Evolutionary conservation across 1,140 invertebrate species (phyloP), one percentile per base, ranked within the genome.

Genomic region (Sarcophaga bullata): DNA sequence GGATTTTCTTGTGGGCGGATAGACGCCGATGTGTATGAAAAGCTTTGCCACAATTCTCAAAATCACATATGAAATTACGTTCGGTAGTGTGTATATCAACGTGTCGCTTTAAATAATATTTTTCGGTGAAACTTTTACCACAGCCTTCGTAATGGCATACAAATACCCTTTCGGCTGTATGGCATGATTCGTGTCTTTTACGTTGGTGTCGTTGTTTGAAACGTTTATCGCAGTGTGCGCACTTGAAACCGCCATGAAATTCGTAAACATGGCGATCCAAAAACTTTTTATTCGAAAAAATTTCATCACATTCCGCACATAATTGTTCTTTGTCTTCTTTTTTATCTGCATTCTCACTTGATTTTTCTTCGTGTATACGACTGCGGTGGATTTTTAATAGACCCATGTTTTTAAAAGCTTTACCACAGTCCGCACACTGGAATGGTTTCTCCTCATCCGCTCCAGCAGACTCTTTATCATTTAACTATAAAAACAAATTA

Each of bases 1-100:
- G 88, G 72, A 86, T 89, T 75, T 84, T 84, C 11, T 50, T 58
- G 58, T 89, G 88, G n/a, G 85, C 86, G 11, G 85, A 84, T 84
- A 88, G 85, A 46, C 88, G 86, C 4, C 86, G 86, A 3, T 81
- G 80, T 46, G 85, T 89, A 13, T 86, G 85, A 82, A 89, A 89
- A 0, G 84, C 82, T 73, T 89, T 89, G 13, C 83, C 86, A 37
- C 88, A 89, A 50, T 85, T 86, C 0, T 86, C 81, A 83, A 87
- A 85, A 47, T 83, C 81, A 73, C 88, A 89, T 0, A 54, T 19
- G 17, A 89, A 88, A 46, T 85, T 86, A 0, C 87, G 84, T 73
- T 89, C 86, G n/a, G 73, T 82, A 11, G 50, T 80, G 13, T 82
- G 81, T 15, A 48, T 58, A 68, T 82, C 87, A 15, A 84, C 84